A percentile compares a stretch with the other conserved stretches of the same genome.
Evolutionary conservation across 2,113 vertebrate genomes (phyloP).

Genomic region (Phrynocephalus versicolor): DNA sequence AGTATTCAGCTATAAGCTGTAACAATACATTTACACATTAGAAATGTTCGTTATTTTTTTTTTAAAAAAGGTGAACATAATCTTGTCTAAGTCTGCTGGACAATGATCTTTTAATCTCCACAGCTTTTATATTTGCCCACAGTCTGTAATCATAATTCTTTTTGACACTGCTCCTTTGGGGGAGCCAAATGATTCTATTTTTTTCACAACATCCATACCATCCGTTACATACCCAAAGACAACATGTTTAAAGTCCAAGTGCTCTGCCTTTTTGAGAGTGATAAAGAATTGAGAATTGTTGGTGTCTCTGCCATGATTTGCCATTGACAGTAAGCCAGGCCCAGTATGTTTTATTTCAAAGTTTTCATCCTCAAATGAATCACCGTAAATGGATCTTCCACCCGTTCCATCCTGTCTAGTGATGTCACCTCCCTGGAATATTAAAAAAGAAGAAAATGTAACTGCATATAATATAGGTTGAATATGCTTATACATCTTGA

Average conservation of each 20-base stretch:
- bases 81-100: slow-evolving; percentile 69
- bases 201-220: slow-evolving; percentile 89
- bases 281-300: slow-evolving; percentile 97
- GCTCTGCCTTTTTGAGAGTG: slow-evolving; percentile 90
- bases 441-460: not conserved
- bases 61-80: slow-evolving; percentile 69
- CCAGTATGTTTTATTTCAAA: slow-evolving; percentile 89
- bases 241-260: slow-evolving; percentile 94
- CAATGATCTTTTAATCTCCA: slow-evolving; percentile 63
- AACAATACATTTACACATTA: slow-evolving; percentile 85
- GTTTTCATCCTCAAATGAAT: slow-evolving; percentile 91
- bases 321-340: slow-evolving; percentile 93
- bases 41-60: slow-evolving; percentile 75
- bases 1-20: slow-evolving; percentile 72
- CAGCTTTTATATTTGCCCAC: slow-evolving; percentile 83
- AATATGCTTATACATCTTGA: not conserved
- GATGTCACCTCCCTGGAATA: slow-evolving; percentile 89
- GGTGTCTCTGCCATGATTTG: slow-evolving; percentile 85
- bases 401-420: slow-evolving; percentile 88
- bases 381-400: slow-evolving; percentile 90
- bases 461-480: not conserved
- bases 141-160: slow-evolving; percentile 85
- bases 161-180: slow-evolving; percentile 80
- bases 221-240: slow-evolving; percentile 91
- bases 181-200: slow-evolving; percentile 86